A percentile compares a stretch with the other conserved stretches of the same genome.
These are phyloP conservation scores for Polylopha cassiicola DNA, from an alignment of 2,888 invertebrate genomes.

Conservation along the genomic window DNA sequence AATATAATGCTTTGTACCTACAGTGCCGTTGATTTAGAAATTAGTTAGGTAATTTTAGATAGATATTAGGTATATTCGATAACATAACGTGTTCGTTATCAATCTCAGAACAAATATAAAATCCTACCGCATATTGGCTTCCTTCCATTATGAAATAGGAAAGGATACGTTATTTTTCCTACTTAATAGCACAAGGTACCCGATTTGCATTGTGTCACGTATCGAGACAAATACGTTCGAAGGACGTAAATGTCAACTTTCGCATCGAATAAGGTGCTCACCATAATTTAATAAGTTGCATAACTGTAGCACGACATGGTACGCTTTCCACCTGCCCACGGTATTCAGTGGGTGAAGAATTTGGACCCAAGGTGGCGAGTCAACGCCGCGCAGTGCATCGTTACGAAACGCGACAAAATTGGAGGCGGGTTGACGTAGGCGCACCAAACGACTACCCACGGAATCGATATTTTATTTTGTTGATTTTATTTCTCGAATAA, in stretches of 20 bases:
- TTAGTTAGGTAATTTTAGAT: too few relatives aligned
- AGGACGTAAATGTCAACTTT: constrained; percentile 42
- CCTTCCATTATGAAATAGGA: too few relatives aligned
- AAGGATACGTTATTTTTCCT: too few relatives aligned
- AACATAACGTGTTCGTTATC: too few relatives aligned
- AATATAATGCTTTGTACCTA: constrained; percentile 13
- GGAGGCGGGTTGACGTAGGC: constrained; percentile 51
- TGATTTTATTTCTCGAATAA: too few relatives aligned
- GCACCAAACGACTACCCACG: constrained; percentile 48
- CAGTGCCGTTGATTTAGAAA: too few relatives aligned
- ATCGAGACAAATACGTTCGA: neutral
- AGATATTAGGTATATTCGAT: too few relatives aligned
- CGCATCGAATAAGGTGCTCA: constrained; percentile 56
- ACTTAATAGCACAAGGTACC: constrained; percentile 10
- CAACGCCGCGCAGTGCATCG: constrained; percentile 38
- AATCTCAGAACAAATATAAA: too few relatives aligned
- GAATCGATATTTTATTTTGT: constrained; percentile 35
- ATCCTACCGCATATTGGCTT: too few relatives aligned
- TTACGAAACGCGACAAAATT: constrained; percentile 59
- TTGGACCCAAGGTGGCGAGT: constrained; percentile 50
- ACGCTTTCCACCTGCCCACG: constrained; percentile 73
- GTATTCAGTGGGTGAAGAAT: constrained; percentile 59
- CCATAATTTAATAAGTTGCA: constrained; percentile 51
- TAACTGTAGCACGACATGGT: constrained; percentile 48
- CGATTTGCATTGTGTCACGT: constrained; percentile 1